Base-by-base conservation (phyloP, 2,888 invertebrate species). In the Dryobota labecula region DNA sequence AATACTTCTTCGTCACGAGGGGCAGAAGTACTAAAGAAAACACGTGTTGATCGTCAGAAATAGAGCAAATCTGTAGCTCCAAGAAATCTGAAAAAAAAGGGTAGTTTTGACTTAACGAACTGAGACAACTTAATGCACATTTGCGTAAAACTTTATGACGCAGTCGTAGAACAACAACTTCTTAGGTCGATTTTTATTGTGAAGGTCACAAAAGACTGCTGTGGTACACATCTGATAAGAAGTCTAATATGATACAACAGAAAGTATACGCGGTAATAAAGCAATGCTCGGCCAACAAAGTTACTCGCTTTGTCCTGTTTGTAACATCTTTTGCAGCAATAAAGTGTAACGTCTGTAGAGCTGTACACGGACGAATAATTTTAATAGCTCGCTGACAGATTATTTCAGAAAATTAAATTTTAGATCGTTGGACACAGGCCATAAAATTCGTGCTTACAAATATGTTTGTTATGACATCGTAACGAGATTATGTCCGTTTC, bases 381-480 rank as follows among this genome's bases (percentile, higher is more conserved):
- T 96, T 95, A 95, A 95, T 94, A 91, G 93, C 90, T 87, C 89
- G 90, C 93, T 94, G 94, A 95, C 95, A 93, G 93, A 95, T 95
- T 95, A 95, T 95, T 95, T 94, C 96, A 92, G 94, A 95, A 94
- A 96, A 96, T 95, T 96, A 95, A 96, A 95, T 95, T 95, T 95
- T 91, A 94, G 95, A 94, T 94, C 94, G 92, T 96, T 92, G 95
- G 95, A 95, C 95, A 95, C 95, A 94, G 94, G 90, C 90, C 95
- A 95, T 96, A 96, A 96, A 96, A 93, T 94, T 92, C 92, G 89
- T 95, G 95, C 95, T 96, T 95, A 95, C 95, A 95, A 96, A 96
- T 95, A 95, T 96, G 94, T 95, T 95, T 95, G 95, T 96, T 96
- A 96, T 94, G 95, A 94, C 95, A 95, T 95, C 95, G 95, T 96